Evolutionary conservation across 2,888 invertebrate genomes (phyloP).

Genomic region (Caenorhabditis macrosperma): DNA sequence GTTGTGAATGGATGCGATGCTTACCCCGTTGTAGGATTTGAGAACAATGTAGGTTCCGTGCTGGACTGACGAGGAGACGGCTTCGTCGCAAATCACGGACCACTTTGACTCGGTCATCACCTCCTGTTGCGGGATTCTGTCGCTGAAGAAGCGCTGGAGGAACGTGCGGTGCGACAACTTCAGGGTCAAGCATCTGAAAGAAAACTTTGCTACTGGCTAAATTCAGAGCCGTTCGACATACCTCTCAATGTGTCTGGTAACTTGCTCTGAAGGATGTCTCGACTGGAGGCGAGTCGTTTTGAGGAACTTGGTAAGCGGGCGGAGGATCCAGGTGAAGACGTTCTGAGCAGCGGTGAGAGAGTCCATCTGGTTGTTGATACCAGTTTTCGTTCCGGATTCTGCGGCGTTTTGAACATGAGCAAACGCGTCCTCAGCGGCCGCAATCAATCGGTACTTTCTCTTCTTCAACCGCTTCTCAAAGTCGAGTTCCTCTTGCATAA

Average conservation of each 20-base stretch:
- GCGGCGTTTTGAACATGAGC: slow-evolving; percentile 87
- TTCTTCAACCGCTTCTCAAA: slow-evolving; percentile 76
- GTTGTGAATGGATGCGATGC: too few species aligned
- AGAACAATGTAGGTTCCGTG: slow-evolving; percentile 92
- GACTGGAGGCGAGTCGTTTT: slow-evolving; percentile 96
- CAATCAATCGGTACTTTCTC: slow-evolving; percentile 87
- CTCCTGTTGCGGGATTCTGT: slow-evolving; percentile 66
- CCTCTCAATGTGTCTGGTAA: slow-evolving; percentile 68
- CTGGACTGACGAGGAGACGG: slow-evolving; percentile 88
- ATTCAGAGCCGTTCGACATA: too few species aligned
- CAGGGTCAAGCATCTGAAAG: slow-evolving; percentile 88
- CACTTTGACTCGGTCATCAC: slow-evolving; percentile 86
- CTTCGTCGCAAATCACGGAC: slow-evolving; percentile 82
- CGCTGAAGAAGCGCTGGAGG: slow-evolving; percentile 90
- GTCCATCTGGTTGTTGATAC: slow-evolving; percentile 89
- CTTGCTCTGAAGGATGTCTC: slow-evolving; percentile 90
- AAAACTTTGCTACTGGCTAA: slow-evolving; percentile 1
- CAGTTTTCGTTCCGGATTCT: slow-evolving; percentile 22
- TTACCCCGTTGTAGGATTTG: slow-evolving; percentile 81
- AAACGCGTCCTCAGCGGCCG: slow-evolving; percentile 97
- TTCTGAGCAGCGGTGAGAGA: slow-evolving; percentile 97
- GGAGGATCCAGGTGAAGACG: slow-evolving; percentile 95
- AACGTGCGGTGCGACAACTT: slow-evolving; percentile 95
- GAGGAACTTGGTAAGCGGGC: slow-evolving; percentile 95
- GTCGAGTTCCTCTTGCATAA: slow-evolving; percentile 95